Evolutionary conservation across 2,797 vertebrate species (phyloP).

Genomic region (Anisognathus igniventris): DNA sequence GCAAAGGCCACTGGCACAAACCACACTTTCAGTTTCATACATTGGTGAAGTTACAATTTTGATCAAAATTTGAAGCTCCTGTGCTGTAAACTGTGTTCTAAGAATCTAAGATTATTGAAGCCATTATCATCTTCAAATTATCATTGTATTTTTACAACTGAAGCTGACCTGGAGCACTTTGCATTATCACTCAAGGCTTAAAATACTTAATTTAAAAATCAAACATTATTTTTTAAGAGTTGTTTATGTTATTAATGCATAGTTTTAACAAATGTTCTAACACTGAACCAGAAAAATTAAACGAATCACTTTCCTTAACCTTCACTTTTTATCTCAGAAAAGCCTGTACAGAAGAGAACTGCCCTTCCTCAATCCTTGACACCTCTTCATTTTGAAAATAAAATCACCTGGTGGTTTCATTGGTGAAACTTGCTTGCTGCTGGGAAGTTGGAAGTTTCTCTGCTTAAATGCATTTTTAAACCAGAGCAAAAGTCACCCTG

Average conservation of each 20-base stretch:
- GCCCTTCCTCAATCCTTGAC: not conserved
- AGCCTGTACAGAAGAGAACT: not conserved
- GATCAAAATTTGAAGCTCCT: not conserved
- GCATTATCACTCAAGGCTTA: not conserved
- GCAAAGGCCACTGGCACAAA: not conserved
- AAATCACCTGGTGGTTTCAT: not conserved
- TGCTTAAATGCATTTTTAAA: not conserved
- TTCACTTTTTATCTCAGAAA: not conserved
- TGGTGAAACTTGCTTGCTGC: not conserved
- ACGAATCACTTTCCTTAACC: not conserved
- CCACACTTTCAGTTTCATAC: not conserved
- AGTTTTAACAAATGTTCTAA: not conserved
- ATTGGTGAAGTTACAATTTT: not conserved
- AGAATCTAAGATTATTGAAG: not conserved
- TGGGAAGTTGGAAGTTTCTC: not conserved
- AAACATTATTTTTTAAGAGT: not conserved
- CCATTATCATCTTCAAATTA: not conserved
- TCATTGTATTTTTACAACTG: not conserved
- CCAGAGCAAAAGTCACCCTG: not conserved
- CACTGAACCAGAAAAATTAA: not conserved
- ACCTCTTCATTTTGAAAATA: not conserved
- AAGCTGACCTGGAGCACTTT: not conserved
- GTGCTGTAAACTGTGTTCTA: not conserved
- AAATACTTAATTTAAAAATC: not conserved
- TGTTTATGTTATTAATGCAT: not conserved